Evolutionary conservation across 2,113 vertebrate species (phyloP), one percentile per base, ranked within the genome.

Genomic region (Corythornis madagascariensis): DNA sequence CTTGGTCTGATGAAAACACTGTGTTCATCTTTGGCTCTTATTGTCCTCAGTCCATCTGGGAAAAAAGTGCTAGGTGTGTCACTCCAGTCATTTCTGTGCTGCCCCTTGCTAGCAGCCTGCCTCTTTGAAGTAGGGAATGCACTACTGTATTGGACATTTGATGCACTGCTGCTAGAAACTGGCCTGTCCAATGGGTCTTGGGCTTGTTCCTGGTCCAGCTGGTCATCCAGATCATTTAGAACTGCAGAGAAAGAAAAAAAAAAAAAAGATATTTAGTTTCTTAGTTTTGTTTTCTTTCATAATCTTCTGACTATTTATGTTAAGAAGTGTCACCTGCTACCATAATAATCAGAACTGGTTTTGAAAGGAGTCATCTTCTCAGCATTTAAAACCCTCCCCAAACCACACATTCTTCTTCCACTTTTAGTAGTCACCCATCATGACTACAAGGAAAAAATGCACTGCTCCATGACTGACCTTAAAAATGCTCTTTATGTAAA

Each of bases 181-280:
- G 61, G 84, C 53, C 74, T 80, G 18, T 91, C 95, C 60, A 69
- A 19, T 24, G 82, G 56, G 22, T 92, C 91, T 63, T 86, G 60
- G 56, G 73, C 93, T 86, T 98, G 97, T 80, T 98, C 98, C 93
- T 97, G 97, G 79, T 97, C 97, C 94, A 98, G 94, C 66, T 94
- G 97, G 88, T 95, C 96, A 79, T 98, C 98, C 96, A 98, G 92
- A 75, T 97, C 97, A 88, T 94, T 97, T 95, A 98, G 93, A 97
- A 98, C 98, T 98, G 57, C 89, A 94, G 64, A 69, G 76, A 2
- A 0, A 22, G n/a, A 89, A 71, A 79, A 52, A 25, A 11, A 22
- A 33, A 89, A 71, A 79, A 56, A 25, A 11, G 5, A 63, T 13
- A 63, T 16, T 81, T 75, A 24, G 11, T 53, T 93, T 79, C 16